Evolutionary conservation across 2,113 vertebrate genomes (phyloP).

Genomic region (Neofelis nebulosa): DNA sequence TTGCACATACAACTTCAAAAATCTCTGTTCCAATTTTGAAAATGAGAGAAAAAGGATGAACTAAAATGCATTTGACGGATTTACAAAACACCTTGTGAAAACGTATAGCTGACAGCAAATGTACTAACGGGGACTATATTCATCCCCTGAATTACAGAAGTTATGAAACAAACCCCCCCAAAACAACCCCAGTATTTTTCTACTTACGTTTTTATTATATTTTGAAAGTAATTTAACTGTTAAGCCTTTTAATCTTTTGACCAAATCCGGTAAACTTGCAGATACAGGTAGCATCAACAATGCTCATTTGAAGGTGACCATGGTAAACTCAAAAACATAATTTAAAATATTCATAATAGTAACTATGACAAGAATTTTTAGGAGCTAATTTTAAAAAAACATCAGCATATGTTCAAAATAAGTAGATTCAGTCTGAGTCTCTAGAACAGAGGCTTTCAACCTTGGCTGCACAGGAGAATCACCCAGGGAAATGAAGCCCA

Average conservation of each 20-base stretch:
- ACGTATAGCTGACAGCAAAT: not conserved
- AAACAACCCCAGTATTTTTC: not conserved
- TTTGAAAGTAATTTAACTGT: not conserved
- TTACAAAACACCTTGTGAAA: slow-evolving; percentile 10
- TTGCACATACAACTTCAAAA: slow-evolving; percentile 1
- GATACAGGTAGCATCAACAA: slow-evolving; percentile 8
- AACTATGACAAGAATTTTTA: slow-evolving; percentile 25
- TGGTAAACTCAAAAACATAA: slow-evolving; percentile 1
- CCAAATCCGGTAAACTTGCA: not conserved
- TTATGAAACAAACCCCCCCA: not conserved
- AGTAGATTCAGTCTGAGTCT: not conserved
- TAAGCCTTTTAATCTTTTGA: not conserved
- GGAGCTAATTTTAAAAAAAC: not conserved
- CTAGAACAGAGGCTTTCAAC: not conserved
- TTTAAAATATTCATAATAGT: slow-evolving; percentile 8
- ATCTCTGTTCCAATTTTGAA: slow-evolving; percentile 26
- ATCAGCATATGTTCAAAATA: not conserved
- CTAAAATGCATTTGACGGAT: not conserved
- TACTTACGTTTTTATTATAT: not conserved
- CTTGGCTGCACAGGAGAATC: not conserved
- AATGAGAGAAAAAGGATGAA: not conserved
- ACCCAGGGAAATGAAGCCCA: not conserved
- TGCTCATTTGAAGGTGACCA: slow-evolving; percentile 10
- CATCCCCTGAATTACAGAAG: not conserved
- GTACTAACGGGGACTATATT: not conserved